Evolutionary conservation across 2,888 invertebrate species (phyloP), one percentile per base, ranked within the genome.

Genomic region (Lithophane semibrunnea): DNA sequence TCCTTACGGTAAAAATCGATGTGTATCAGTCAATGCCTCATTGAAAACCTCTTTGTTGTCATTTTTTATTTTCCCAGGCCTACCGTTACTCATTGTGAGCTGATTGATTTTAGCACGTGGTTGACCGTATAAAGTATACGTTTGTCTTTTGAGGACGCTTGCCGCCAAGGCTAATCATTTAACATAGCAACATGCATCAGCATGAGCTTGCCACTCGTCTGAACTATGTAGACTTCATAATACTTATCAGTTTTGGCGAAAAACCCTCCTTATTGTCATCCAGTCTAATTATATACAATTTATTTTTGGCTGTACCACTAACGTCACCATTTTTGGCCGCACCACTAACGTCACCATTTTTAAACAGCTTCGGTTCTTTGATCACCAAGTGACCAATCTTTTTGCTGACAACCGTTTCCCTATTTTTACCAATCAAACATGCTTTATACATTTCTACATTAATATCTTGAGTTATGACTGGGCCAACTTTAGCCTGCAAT

Each of bases 1-100:
- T 67, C 56, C 56, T 56, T 84, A 83, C 81, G 85, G 82, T 83
- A 84, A 80, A 82, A 42, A 68, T 52, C 60, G 60, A 80, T 80
- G 29, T 42, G 82, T 84, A 75, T 58, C 73, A 67, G 61, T 75
- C 71, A 75, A 68, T 54, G 60, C 5, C 37, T 52, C 42, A 84
- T 79, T 75, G 81, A 29, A 63, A 69, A 4, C 7, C 21, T 7
- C 61, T 75, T 84, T 75, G 75, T 72, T 84, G 63, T 7, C 0
- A 13, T 37, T 82, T 84, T 75, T 82, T 84, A 56, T 13, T 21
- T 56, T 21, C 21, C 24, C 61, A 58, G 13, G 37, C 12, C 60
- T 61, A 66, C 82, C 64, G 82, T 84, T 82, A 82, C 5, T 29
- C 13, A 73, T 66, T 29, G 60, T n/a, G 29, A 47, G 29, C 21